Evolutionary conservation across 30 jellyfish, hydroid and myxozoan species (phyloP), one percentile per base, ranked within the genome.

Genomic region (Turritopsis dohrnii): DNA sequence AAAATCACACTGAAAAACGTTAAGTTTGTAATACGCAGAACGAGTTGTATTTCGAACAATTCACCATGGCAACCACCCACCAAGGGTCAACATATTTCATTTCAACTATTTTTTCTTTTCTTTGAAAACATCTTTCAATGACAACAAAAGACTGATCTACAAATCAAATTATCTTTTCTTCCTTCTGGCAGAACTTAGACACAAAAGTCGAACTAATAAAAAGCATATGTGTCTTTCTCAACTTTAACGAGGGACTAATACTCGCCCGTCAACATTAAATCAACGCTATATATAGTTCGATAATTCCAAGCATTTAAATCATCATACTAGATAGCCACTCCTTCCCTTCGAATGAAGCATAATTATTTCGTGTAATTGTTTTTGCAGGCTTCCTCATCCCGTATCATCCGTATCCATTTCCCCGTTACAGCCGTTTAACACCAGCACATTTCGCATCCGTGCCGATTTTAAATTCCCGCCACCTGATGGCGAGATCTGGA

Each of bases 381-480:
- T 25, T 66, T 66, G 7, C 76, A 66, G 76, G 76, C 8, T 66
- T n/a, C 76, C 76, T 66, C 16, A 17, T 66, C 8, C 76, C 76
- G 8, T 66, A 66, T 17, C 76, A 66, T 17, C 76, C 76, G 30
- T 66, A 66, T 66, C 76, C 76, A 1, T 66, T 66, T 17, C 76
- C 76, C 8, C 76, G 76, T 25, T 66, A 66, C 76, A 66, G 76
- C 29, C 76, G 76, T 17, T 25, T 66, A 8, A 66, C 76, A 66
- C 76, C 76, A 9, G 76, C 76, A 17, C 76, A 66, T 17, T 66
- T 66, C 17, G 76, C 76, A 22, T 66, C 76, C 8, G 29, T 66
- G 7, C 76, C 76, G 16, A 25, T 25, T 66, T 17, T 66, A 22
- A 66, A 66, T 25, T 22, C 76, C 28, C 28, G 76, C 7, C 76